Evolutionary conservation across 2,888 invertebrate genomes (phyloP), one percentile per base, ranked within the genome.

Genomic region (Xestia xanthographa): DNA sequence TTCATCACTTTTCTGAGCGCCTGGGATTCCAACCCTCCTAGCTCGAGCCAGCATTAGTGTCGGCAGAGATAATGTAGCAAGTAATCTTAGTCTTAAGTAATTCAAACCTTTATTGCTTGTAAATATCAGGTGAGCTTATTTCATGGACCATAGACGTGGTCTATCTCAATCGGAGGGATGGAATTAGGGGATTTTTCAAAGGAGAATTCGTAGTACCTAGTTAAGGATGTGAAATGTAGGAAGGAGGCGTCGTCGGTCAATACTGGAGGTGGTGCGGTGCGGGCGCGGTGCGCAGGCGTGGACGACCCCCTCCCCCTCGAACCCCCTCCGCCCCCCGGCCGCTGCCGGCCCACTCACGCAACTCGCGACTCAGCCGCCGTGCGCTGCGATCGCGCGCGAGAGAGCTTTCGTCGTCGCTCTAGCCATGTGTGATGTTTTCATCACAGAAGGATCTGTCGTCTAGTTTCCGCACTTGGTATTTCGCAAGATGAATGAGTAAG

Each of bases 241-340:
- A 95, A 95, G 95, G 95, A 96, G 96, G 96, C 95, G 95, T 95
- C 95, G 95, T 96, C 95, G 96, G 96, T 96, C 96, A 96, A 96
- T 96, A 96, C 96, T 95, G 95, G 93, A 95, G 95, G 95, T 95
- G 95, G 95, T 92, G 95, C 94, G 94, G 95, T 88, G 95, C 93
- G 94, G 93, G 93, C 87, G 93, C 91, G 92, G 93, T 87, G 94
- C 95, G 94, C 95, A 94, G 94, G 95, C 94, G 95, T 94, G 95
- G 93, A 92, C 63, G 75, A 75, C 75, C 77, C 77, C 34, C 41
- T 80, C 74, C 48, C 75, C 91, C 92, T 92, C 92, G 89, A n/a
- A 1, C 26, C 38, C 26, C 41, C 92, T 93, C 92, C 90, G 87
- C 85, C 91, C 91, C 91, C 92, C 72, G 75, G 90, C 91, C 88